These are phyloP conservation scores for Natator depressus DNA, from an alignment of 2,113 vertebrate species.

Conservation along the genomic window DNA sequence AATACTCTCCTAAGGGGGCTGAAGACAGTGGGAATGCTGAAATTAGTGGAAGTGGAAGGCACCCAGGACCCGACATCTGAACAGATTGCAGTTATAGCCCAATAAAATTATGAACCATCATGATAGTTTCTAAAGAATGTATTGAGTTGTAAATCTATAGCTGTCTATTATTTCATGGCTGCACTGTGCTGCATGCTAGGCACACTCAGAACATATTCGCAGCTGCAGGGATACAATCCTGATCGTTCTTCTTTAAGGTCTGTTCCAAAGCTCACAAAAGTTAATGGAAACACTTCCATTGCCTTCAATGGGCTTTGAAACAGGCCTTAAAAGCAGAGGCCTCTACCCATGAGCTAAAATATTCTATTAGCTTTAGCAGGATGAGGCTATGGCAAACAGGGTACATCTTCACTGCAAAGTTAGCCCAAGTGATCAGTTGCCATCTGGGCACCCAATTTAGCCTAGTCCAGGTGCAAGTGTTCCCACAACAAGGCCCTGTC, in stretches of 20 bases:
- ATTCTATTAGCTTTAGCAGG: background rate
- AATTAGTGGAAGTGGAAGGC: background rate
- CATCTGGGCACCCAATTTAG: background rate
- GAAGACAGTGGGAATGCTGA: background rate
- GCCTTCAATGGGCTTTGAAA: background rate
- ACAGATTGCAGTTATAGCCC: background rate
- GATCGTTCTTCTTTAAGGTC: background rate
- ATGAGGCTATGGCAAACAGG: background rate
- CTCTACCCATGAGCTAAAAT: background rate
- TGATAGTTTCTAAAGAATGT: background rate
- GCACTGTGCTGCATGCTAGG: background rate
- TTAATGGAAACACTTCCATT: background rate
- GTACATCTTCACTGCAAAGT: background rate
- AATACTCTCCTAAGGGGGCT: background rate
- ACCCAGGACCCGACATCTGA: background rate
- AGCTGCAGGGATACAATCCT: background rate
- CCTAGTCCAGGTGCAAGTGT: background rate
- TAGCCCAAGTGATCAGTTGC: background rate
- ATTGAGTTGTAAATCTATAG: background rate
- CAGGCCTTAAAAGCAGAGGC: background rate
- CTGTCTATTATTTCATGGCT: background rate
- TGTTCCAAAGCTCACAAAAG: background rate
- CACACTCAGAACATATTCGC: accelerated
- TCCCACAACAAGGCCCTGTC: background rate
- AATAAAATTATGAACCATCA: background rate